Base-by-base conservation (phyloP, 1,140 invertebrate species). In the Limonius californicus region DNA sequence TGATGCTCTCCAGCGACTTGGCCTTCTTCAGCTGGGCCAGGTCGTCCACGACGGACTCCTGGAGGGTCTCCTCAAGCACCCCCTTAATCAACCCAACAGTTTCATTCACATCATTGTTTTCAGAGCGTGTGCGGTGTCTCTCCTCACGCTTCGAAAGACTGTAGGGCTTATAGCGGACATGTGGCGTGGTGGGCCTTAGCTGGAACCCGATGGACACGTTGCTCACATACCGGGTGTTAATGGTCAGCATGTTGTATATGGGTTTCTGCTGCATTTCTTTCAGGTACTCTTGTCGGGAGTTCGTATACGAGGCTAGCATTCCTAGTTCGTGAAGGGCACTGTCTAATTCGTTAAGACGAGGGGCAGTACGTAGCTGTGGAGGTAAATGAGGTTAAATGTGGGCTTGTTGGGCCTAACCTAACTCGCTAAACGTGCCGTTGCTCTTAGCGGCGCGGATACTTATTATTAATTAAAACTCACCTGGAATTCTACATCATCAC, bases 181-280 rank as follows among this genome's bases (percentile, higher is more conserved):
- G 64, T 1, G 68, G 64, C 7, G 70, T 65, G 9, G 64, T 62
- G 21, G 70, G 70, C 60, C 80, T 80, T 73, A 82, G 80, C 63
- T 79, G 79, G 67, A 82, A 81, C 0, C 82, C 82, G 58, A 83
- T 80, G 12, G 81, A 82, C 45, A 83, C 81, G 65, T 82, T 83
- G 14, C 81, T 83, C 6, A 83, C 70, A 61, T 72, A 74, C 55
- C 80, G 76, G 45, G 81, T 81, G 67, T 83, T 83, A 6, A 82
- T 76, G 14, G 79, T 78, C 67, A 84, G 75, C 61, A 82, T 78
- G 66, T 79, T 78, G 16, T 72, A 59, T 50, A 70, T 70, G 27
- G 69, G 69, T 53, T 71, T 71, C 47, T 69, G 66, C 16, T 64
- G 64, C 57, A 75, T 72, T 68, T 84, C 81, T 53, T 74, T 76